These are phyloP conservation scores for Agrochola lychnidis DNA, from an alignment of 2,888 invertebrate species.

Conservation along the genomic window DNA sequence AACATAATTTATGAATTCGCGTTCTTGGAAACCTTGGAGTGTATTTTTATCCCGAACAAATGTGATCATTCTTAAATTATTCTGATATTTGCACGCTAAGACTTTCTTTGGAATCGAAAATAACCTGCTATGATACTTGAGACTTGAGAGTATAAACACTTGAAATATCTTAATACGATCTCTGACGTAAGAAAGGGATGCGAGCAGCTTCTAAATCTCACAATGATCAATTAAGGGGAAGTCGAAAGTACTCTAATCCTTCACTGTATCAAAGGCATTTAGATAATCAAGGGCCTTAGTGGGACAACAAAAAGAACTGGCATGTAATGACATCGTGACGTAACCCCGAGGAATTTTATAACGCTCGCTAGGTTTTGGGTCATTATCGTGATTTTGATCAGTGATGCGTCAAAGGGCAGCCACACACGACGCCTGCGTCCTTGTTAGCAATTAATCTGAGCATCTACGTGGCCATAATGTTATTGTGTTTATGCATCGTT, in stretches of 20 bases:
- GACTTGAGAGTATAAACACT: slow-evolving; percentile 3
- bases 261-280: slow-evolving; percentile 82
- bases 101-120: slow-evolving; percentile 6
- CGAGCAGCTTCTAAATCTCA: slow-evolving; percentile 67
- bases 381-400: slow-evolving; percentile 87
- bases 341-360: slow-evolving; percentile 84
- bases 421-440: slow-evolving; percentile 87
- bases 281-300: slow-evolving; percentile 82
- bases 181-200: slow-evolving; percentile 11
- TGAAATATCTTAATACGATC: neutral
- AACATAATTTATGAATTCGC: slow-evolving; percentile 42
- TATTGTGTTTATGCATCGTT: slow-evolving; percentile 69
- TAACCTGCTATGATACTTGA: neutral
- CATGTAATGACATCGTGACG: slow-evolving; percentile 86
- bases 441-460: slow-evolving; percentile 83
- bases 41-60: slow-evolving; percentile 9
- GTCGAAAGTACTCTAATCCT: slow-evolving; percentile 77
- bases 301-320: slow-evolving; percentile 74
- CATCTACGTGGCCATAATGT: slow-evolving; percentile 73
- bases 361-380: slow-evolving; percentile 79
- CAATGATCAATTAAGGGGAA: slow-evolving; percentile 81
- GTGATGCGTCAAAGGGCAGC: slow-evolving; percentile 81
- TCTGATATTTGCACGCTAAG: neutral
- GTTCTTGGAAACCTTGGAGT: slow-evolving; percentile 7
- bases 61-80: neutral